phyloP scores from a whole-genome alignment of 35 echinoderm and acorn worm species.

The Holothuria glaberrima region DNA sequence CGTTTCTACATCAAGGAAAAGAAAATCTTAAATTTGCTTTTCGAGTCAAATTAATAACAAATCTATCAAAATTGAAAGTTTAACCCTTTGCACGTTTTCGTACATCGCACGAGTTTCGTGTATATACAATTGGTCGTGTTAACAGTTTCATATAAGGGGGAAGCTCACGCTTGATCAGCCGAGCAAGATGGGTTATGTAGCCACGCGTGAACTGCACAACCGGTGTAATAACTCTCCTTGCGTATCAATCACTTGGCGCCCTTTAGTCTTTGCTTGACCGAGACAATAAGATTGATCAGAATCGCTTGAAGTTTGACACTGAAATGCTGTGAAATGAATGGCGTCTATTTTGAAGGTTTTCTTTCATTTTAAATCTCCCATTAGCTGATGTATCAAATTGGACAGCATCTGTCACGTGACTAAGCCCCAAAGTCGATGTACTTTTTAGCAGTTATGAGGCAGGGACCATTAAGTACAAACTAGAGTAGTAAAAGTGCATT shows the following conservation, averaged over 20 bases:
- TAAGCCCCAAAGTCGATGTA: slow-evolving; percentile 1
- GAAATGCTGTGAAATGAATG: slow-evolving; percentile 19
- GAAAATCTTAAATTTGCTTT: background rate
- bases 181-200: slow-evolving; percentile 40
- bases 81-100: background rate
- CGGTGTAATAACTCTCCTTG: slow-evolving; percentile 30
- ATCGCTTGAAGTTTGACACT: slow-evolving; percentile 33
- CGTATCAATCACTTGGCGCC: slow-evolving; percentile 44
- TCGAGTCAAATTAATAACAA: slow-evolving; percentile 40
- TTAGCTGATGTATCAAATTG: slow-evolving; percentile 34
- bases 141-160: background rate
- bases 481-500: too few relatives aligned
- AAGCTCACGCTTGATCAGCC: slow-evolving; percentile 21
- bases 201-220: slow-evolving; percentile 40
- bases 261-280: slow-evolving; percentile 22
- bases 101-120: background rate
- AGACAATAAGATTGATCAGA: slow-evolving; percentile 25
- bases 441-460: background rate
- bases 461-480: too few relatives aligned
- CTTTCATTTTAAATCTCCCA: background rate
- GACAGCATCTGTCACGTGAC: slow-evolving; percentile 29
- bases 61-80: slow-evolving; percentile 42
- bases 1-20: too few relatives aligned
- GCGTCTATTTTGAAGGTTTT: slow-evolving; percentile 16
- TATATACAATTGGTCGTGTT: background rate